Percentiles rank a stretch among this genome's conserved stretches.
These are phyloP conservation scores for Drosophila tropicalis DNA, from an alignment of 1,140 invertebrate species.

Conservation along the genomic window DNA sequence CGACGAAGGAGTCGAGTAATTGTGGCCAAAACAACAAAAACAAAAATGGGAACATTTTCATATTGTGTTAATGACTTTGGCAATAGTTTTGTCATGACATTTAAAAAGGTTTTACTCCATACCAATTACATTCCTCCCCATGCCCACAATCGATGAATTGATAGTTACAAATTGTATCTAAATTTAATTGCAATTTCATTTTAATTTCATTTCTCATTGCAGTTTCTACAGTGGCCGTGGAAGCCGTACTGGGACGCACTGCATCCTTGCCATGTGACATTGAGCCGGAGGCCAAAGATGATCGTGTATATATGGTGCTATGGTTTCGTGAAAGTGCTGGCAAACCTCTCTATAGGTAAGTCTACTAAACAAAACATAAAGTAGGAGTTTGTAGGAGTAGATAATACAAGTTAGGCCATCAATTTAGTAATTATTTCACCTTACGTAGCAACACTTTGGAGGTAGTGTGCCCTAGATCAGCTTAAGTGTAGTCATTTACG, in stretches of 20 bases:
- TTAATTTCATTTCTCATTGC: conserved; percentile 62
- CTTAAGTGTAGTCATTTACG: too few relatives aligned
- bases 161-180: neutral
- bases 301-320: conserved; percentile 94
- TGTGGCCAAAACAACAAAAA: conserved; percentile 45
- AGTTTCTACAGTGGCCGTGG: conserved; percentile 89
- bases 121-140: conserved; percentile 21
- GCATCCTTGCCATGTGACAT: conserved; percentile 93
- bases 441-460: too few relatives aligned
- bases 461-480: too few relatives aligned
- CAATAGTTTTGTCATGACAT: conserved; percentile 75
- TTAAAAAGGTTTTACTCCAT: conserved; percentile 42
- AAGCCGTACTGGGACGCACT: conserved; percentile 90
- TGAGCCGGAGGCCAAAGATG: conserved; percentile 88
- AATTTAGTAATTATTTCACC: too few relatives aligned
- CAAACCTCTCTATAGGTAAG: conserved; percentile 94
- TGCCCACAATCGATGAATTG: too few relatives aligned
- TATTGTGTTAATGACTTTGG: conserved; percentile 80
- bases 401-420: too few relatives aligned
- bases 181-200: conserved; percentile 25
- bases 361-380: neutral
- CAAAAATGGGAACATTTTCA: conserved; percentile 64
- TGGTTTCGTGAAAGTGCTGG: conserved; percentile 93
- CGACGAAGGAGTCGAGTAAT: conserved; percentile 75
- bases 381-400: neutral